These are phyloP conservation scores for Sebastes minor DNA, from an alignment of 2,797 vertebrate genomes.

Conservation along the genomic window DNA sequence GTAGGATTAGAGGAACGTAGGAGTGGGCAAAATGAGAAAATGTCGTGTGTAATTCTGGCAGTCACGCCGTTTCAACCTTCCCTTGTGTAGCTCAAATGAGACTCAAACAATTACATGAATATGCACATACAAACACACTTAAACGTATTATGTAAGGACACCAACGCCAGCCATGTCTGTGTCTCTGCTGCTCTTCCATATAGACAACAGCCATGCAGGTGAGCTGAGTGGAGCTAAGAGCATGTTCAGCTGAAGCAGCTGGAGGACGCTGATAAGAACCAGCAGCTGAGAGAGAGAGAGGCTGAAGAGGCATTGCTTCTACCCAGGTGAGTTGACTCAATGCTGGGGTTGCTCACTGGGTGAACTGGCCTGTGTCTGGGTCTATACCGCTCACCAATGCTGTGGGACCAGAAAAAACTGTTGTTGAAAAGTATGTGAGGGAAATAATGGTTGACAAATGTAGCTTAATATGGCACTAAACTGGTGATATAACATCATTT, in stretches of 20 bases:
- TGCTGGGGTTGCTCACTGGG: not conserved
- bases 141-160: not conserved
- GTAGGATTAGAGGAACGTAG: constrained; percentile 39
- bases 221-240: constrained; percentile 1
- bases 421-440: not conserved
- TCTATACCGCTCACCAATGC: not conserved
- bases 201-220: not conserved
- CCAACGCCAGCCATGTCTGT: not conserved
- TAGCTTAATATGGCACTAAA: not conserved
- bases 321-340: not conserved
- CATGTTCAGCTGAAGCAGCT: constrained; percentile 11
- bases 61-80: constrained; percentile 29
- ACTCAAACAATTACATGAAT: not conserved
- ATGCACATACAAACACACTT: not conserved
- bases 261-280: constrained; percentile 24
- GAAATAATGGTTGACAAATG: not conserved
- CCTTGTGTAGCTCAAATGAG: constrained; percentile 4
- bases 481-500: not conserved
- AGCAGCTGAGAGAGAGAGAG: constrained; percentile 11
- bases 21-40: constrained; percentile 32
- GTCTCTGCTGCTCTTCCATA: not conserved
- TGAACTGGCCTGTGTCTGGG: not conserved
- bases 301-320: not conserved
- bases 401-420: not conserved
- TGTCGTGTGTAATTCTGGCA: constrained; percentile 48